Conservation (phyloP, 2,888 invertebrate species). For the Euspilapteryx auroguttella region DNA sequence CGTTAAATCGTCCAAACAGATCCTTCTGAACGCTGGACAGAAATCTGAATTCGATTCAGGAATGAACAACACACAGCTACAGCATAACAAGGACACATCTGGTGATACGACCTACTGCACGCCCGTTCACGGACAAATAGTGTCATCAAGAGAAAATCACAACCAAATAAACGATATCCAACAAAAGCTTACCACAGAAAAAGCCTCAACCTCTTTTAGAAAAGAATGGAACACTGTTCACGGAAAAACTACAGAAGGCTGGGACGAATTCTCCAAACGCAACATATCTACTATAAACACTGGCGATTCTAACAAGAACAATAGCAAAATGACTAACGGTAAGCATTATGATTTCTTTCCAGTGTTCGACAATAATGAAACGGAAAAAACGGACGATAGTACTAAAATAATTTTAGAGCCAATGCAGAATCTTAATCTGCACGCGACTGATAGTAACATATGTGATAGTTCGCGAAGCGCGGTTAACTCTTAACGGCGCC, state of each 20-base stretch:
- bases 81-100: conserved; percentile 24
- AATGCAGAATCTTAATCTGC: conserved; percentile 56
- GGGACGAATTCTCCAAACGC: conserved; percentile 46
- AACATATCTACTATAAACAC: conserved; percentile 35
- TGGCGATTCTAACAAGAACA: conserved; percentile 21
- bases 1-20: conserved; percentile 49
- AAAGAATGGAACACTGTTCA: conserved; percentile 34
- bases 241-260: conserved; percentile 32
- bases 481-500: conserved; percentile 41
- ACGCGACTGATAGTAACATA: conserved; percentile 56
- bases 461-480: conserved; percentile 56
- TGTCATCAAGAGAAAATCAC: conserved; percentile 47
- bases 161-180: conserved; percentile 53
- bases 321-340: conserved; percentile 16
- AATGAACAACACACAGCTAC: conserved; percentile 49
- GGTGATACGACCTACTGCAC: conserved; percentile 48
- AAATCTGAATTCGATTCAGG: conserved; percentile 53
- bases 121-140: conserved; percentile 50
- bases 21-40: conserved; percentile 47
- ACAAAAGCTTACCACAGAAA: conserved; percentile 25
- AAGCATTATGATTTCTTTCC: conserved; percentile 46
- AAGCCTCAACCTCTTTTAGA: neutral
- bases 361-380: conserved; percentile 42
- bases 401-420: conserved; percentile 52
- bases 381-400: conserved; percentile 11